These are phyloP conservation scores for Conopomorpha cramerella DNA, from an alignment of 1,140 invertebrate species.

Conservation along the genomic window DNA sequence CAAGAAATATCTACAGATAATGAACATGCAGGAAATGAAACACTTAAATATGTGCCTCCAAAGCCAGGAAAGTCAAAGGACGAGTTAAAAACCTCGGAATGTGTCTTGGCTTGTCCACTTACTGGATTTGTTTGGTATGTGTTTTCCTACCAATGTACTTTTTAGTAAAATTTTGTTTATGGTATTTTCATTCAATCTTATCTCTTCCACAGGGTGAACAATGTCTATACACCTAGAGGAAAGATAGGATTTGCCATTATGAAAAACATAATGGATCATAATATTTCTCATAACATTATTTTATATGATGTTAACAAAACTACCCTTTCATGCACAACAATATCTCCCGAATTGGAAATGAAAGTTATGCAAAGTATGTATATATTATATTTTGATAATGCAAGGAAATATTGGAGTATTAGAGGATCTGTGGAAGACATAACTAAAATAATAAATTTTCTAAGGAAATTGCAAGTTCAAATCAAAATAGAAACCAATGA, in stretches of 20 bases:
- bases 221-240: slow-evolving; percentile 24
- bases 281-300: slow-evolving; percentile 27
- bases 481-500: too few species aligned
- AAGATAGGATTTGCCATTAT: slow-evolving; percentile 39
- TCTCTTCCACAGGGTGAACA: slow-evolving; percentile 26
- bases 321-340: slow-evolving; percentile 26
- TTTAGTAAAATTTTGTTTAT: slow-evolving; percentile 1
- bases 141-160: slow-evolving; percentile 7
- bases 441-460: slow-evolving; percentile 22
- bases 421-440: slow-evolving; percentile 25
- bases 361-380: slow-evolving; percentile 24
- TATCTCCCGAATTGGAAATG: slow-evolving; percentile 21
- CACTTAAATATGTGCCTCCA: slow-evolving; percentile 35
- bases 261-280: slow-evolving; percentile 23
- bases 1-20: too few species aligned
- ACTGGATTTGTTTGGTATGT: slow-evolving; percentile 39
- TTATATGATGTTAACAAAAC: slow-evolving; percentile 41
- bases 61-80: slow-evolving; percentile 15
- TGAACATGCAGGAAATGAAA: too few species aligned
- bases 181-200: too few species aligned
- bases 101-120: slow-evolving; percentile 27
- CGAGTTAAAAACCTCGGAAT: slow-evolving; percentile 17
- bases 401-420: slow-evolving; percentile 34
- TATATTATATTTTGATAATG: slow-evolving; percentile 37
- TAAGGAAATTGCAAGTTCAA: too few species aligned